Evolutionary conservation across 2,113 vertebrate genomes (phyloP).

Genomic region (Numenius arquata): DNA sequence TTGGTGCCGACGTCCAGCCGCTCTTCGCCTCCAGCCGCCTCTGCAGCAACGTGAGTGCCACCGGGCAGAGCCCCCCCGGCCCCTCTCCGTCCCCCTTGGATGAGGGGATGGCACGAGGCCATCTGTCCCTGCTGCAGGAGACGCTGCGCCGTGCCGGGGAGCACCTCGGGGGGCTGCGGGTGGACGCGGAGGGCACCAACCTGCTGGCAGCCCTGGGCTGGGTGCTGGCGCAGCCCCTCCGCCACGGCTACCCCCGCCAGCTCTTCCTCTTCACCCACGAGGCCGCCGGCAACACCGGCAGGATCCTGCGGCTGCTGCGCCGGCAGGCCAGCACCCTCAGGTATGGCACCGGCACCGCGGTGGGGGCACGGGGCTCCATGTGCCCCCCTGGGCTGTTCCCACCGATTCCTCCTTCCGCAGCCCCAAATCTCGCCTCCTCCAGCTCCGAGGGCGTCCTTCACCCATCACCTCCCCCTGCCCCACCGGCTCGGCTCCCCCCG

Average conservation of each 20-base stretch:
- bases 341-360: conserved; percentile 1
- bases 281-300: conserved; percentile 65
- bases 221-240: conserved; percentile 85
- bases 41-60: conserved; percentile 84
- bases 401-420: neutral
- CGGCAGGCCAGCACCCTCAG: conserved; percentile 84
- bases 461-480: neutral
- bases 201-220: conserved; percentile 84
- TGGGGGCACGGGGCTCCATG: fast-evolving
- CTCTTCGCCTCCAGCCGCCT: conserved; percentile 86
- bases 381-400: neutral
- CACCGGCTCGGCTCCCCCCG: fast-evolving
- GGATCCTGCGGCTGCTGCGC: conserved; percentile 86
- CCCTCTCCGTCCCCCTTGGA: neutral
- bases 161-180: conserved; percentile 77
- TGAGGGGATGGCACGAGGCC: fast-evolving
- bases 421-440: fast-evolving
- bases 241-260: conserved; percentile 88
- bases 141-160: conserved; percentile 77
- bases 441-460: neutral
- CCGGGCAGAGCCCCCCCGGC: fast-evolving
- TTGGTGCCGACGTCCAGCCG: conserved; percentile 76
- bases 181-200: conserved; percentile 69
- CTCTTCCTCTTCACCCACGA: conserved; percentile 85
- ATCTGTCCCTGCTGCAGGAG: conserved; percentile 63